A percentile compares a stretch with the other conserved stretches of the same genome.
Conservation (phyloP, 2,797 vertebrate species). For the Sebastes trivittatus region DNA sequence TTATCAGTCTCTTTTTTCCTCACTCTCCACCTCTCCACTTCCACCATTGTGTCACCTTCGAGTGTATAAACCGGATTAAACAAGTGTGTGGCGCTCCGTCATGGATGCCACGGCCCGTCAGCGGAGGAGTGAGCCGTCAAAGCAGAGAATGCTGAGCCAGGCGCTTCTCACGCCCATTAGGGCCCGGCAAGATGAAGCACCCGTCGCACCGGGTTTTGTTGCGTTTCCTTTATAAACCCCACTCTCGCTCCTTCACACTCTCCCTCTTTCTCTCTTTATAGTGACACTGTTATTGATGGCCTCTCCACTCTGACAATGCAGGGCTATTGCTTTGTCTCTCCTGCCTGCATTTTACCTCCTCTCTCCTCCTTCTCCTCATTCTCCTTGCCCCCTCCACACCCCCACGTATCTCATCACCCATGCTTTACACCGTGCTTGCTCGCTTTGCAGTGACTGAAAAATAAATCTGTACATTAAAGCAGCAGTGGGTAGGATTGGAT, state of each 20-base stretch:
- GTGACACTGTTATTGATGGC: slow-evolving; percentile 79
- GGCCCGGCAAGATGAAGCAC: slow-evolving; percentile 73
- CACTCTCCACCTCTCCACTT: slow-evolving; percentile 22
- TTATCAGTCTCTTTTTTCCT: slow-evolving; percentile 3
- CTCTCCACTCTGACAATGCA: slow-evolving; percentile 73
- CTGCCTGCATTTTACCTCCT: slow-evolving; percentile 47
- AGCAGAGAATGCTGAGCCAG: slow-evolving; percentile 64
- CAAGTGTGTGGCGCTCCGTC: slow-evolving; percentile 78
- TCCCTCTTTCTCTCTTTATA: slow-evolving; percentile 59
- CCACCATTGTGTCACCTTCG: slow-evolving; percentile 48
- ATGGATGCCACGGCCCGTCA: slow-evolving; percentile 70
- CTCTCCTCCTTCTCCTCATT: slow-evolving; percentile 28
- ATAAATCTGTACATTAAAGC: slow-evolving; percentile 37
- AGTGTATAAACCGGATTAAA: slow-evolving; percentile 85
- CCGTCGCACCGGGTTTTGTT: slow-evolving; percentile 66
- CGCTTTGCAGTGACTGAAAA: slow-evolving; percentile 13
- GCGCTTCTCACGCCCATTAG: slow-evolving; percentile 69
- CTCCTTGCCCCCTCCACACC: slow-evolving; percentile 4
- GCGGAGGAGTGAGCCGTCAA: slow-evolving; percentile 77
- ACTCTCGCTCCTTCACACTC: slow-evolving; percentile 54
- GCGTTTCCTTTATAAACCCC: slow-evolving; percentile 69
- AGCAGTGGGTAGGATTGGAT: too few relatives aligned
- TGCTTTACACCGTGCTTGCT: background rate
- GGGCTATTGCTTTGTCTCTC: slow-evolving; percentile 66
- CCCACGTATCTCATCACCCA: slow-evolving; percentile 13